Base-by-base conservation (phyloP, 2,113 vertebrate genomes). In the Pithys albifrons region DNA sequence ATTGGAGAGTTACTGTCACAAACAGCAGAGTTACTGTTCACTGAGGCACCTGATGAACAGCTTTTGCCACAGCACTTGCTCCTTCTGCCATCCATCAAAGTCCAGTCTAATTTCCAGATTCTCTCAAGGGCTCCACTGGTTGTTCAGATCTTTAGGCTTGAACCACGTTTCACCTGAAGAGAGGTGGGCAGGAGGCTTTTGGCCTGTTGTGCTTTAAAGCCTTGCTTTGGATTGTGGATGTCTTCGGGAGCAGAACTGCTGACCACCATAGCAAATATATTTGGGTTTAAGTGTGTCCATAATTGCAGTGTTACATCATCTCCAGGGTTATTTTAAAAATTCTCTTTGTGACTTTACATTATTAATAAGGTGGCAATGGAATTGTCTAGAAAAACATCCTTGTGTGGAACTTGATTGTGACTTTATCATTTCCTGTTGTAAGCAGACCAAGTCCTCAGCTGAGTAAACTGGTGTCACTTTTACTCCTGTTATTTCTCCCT, bases 321-420 rank as follows among this genome's bases (percentile, higher is more conserved):
- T 69, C 82, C 82, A 80, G 0, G 6, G 86, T 89, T 91, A 91
- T 95, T 96, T 93, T 89, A 91, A 86, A 92, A 93, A 72, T 87
- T 85, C 76, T 91, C 80, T 89, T 76, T 89, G 80, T 13, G 19
- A 78, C 29, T 69, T 85, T 97, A 84, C 93, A 96, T 97, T 96
- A 97, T 97, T 96, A 89, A 97, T 95, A 81, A 93, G 65, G 48
- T 85, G 49, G 57, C 91, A 90, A 67, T 15, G 57, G 83, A 94
- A 92, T 2, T n/a, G 27, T 70, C 82, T 69, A 62, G 92, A 79
- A 89, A 88, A 75, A 55, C 27, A 20, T 43, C 45, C 85, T 70
- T 48, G 41, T 58, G 67, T 80, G 18, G 45, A 48, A 87, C 82
- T 39, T 52, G 29, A 12, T 29, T 33, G 43, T 0, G 9, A 52